A percentile compares a stretch with the other conserved stretches of the same genome.
phyloP scores from a whole-genome alignment of 2,113 vertebrate species.

The Apteryx mantelli region DNA sequence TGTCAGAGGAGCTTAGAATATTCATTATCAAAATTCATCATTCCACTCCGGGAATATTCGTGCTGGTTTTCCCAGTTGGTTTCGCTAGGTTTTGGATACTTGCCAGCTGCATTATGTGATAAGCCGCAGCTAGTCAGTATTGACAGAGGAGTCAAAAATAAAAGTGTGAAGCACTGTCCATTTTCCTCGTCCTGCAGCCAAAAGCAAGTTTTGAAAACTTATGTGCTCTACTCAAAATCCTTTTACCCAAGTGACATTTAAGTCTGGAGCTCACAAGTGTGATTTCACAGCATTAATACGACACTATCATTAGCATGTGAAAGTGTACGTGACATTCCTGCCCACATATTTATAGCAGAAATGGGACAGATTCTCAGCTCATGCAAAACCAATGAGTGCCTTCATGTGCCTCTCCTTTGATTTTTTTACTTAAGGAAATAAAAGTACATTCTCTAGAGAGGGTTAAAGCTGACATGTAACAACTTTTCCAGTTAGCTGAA shows the following conservation, averaged over 20 bases:
- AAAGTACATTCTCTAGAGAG: neutral
- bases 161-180: neutral
- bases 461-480: neutral
- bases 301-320: neutral
- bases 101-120: neutral
- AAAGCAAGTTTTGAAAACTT: neutral
- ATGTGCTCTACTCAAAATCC: neutral
- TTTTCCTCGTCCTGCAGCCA: neutral
- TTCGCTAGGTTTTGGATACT: neutral
- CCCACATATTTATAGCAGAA: neutral
- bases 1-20: conserved; percentile 50
- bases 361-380: neutral
- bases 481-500: neutral
- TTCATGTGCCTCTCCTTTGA: neutral
- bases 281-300: conserved; percentile 30
- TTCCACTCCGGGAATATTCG: neutral
- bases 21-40: conserved; percentile 30
- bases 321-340: neutral
- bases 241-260: neutral
- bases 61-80: conserved; percentile 13
- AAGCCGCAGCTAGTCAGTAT: neutral
- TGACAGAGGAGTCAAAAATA: neutral
- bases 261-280: neutral
- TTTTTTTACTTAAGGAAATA: neutral
- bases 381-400: fast-evolving